These are phyloP conservation scores for Tachysurus fulvidraco DNA, from an alignment of 2,113 vertebrate species.

Conservation along the genomic window DNA sequence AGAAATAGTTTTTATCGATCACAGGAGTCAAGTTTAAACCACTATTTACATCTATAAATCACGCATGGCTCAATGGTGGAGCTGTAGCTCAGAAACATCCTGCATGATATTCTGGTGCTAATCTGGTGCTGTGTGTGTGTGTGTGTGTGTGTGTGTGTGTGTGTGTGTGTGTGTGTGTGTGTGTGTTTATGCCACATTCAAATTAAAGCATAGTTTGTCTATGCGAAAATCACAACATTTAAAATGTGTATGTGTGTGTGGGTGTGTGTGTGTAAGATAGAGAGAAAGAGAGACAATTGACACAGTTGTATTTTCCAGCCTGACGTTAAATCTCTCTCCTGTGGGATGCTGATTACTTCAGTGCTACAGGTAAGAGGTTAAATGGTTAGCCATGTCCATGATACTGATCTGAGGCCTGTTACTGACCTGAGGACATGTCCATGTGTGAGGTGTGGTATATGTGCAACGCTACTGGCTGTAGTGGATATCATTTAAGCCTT, in stretches of 20 bases:
- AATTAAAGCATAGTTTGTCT: not conserved
- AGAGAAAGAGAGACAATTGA: not conserved
- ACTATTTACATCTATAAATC: too few species aligned
- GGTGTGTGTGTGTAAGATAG: not conserved
- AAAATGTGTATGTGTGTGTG: too few species aligned
- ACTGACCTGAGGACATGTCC: not conserved
- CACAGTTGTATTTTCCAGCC: not conserved
- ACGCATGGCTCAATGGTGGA: too few species aligned
- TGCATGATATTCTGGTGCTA: too few species aligned
- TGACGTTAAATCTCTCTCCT: not conserved
- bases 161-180: too few species aligned
- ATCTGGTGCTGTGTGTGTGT: too few species aligned
- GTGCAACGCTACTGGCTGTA: not conserved
- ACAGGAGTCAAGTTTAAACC: too few species aligned
- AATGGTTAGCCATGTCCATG: not conserved
- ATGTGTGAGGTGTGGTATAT: not conserved
- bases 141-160: too few species aligned
- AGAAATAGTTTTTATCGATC: not conserved
- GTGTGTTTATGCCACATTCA: too few species aligned
- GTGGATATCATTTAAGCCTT: not conserved
- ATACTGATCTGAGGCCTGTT: not conserved
- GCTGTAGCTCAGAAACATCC: too few species aligned
- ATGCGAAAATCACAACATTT: not conserved
- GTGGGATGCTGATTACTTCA: not conserved
- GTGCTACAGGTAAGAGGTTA: not conserved